Evolutionary conservation across 2,888 invertebrate species (phyloP).

Genomic region (Julus scanicus): DNA sequence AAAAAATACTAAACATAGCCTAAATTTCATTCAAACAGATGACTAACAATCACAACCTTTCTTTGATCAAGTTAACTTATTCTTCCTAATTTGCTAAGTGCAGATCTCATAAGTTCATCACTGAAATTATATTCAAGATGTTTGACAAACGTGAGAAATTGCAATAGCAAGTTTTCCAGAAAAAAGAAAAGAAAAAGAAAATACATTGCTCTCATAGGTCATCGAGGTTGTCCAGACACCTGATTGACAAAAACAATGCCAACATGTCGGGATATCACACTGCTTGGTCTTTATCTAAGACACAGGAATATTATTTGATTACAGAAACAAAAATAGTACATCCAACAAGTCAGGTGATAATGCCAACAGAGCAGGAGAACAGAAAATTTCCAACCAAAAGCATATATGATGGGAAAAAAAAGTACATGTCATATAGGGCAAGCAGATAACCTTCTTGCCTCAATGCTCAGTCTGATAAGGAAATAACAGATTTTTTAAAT

Average conservation of each 20-base stretch:
- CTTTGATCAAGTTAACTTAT: too few relatives aligned
- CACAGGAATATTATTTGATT: conserved; percentile 6
- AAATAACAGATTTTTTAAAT: conserved; percentile 31
- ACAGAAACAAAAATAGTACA: conserved; percentile 10
- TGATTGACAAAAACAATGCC: conserved; percentile 20
- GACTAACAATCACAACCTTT: too few relatives aligned
- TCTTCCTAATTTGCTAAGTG: too few relatives aligned
- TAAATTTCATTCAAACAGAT: too few relatives aligned
- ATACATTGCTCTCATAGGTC: neutral
- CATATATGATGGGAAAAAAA: neutral
- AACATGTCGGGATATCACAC: neutral
- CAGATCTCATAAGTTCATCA: too few relatives aligned
- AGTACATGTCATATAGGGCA: neutral
- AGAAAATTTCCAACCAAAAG: neutral
- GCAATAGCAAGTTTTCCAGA: too few relatives aligned
- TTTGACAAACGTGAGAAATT: too few relatives aligned
- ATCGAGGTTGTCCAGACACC: neutral
- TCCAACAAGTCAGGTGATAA: conserved; percentile 31
- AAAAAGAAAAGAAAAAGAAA: too few relatives aligned
- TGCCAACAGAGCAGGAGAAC: neutral
- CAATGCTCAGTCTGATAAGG: neutral
- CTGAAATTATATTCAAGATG: too few relatives aligned
- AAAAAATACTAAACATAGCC: too few relatives aligned
- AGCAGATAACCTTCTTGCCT: conserved; percentile 9
- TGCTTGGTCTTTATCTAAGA: neutral